A percentile compares a stretch with the other conserved stretches of the same genome.
Conservation (phyloP, 2,797 vertebrate genomes). For the Holocentrus rufus region DNA sequence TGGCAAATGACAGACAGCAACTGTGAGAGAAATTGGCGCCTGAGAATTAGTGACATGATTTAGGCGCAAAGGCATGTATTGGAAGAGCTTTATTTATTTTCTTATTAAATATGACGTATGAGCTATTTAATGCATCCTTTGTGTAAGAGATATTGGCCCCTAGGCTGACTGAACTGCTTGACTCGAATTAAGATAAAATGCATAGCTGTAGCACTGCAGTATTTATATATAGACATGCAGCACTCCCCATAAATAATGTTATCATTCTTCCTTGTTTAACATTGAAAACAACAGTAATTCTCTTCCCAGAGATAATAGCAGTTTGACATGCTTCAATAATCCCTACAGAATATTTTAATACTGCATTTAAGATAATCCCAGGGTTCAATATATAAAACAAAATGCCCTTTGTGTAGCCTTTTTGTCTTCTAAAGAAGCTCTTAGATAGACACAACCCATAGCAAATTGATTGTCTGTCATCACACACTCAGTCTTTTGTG, state of each 20-base stretch:
- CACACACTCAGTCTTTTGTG: slow-evolving; percentile 2
- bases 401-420: slow-evolving; percentile 31
- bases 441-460: slow-evolving; percentile 28
- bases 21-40: slow-evolving; percentile 23
- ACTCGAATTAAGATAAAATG: slow-evolving; percentile 18
- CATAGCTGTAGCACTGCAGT: not conserved
- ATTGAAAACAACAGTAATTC: slow-evolving; percentile 44
- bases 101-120: slow-evolving; percentile 9
- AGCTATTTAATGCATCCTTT: slow-evolving; percentile 9
- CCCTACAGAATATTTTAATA: slow-evolving; percentile 47
- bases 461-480: slow-evolving; percentile 2
- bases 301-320: slow-evolving; percentile 51
- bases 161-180: slow-evolving; percentile 12
- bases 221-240: not conserved
- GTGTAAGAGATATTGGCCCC: not conserved
- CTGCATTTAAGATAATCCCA: slow-evolving; percentile 59
- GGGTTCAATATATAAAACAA: slow-evolving; percentile 43
- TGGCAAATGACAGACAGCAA: slow-evolving; percentile 52
- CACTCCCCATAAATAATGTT: slow-evolving; percentile 15
- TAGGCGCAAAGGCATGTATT: slow-evolving; percentile 19
- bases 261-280: slow-evolving; percentile 42
- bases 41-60: slow-evolving; percentile 41
- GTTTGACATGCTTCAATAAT: slow-evolving; percentile 57
- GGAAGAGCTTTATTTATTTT: slow-evolving; percentile 8
- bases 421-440: slow-evolving; percentile 26